Base-by-base conservation (phyloP, 2,888 invertebrate species). In the Spisula solida region DNA sequence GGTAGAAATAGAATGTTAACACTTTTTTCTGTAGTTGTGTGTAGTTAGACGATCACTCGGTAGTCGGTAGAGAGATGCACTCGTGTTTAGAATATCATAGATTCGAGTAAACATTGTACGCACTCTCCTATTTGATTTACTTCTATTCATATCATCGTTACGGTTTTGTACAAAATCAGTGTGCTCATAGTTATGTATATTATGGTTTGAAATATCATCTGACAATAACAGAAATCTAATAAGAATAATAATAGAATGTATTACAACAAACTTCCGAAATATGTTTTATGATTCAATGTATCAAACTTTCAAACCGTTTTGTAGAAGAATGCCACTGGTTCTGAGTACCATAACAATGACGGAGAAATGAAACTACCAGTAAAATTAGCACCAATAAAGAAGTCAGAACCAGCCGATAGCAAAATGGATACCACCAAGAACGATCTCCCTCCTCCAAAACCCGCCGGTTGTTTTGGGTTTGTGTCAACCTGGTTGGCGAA, bases 401-500 rank as follows among this genome's bases (percentile, higher is more conserved):
- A 29, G 29, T 25, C 25, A 29, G 31, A 25, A 70, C 70, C 31
- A 70, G 25, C 25, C 14, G 25, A 2, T 41, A 8, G 41, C 8
- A 41, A 29, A 70, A 8, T 14, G 14, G 70, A 25, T 14, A 25
- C 31, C 14, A 70, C 29, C 10, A 25, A 31, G 70, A 41, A 41
- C 41, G 8, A 41, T 8, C 41, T 41, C 41, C 41, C 56, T n/a
- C 2, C 56, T 56, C 56, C 56, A 6, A 56, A 56, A 56, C 56
- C 41, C 41, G 41, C 41, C 8, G 70, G 70, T 12, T 70, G 70
- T 16, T 70, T 70, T 70, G 70, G 70, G 12, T 29, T 70, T 29
- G 25, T 70, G 14, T 70, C 70, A 25, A 70, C 70, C 14, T 70
- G 70, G 70, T 25, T 70, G 31, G 70, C 70, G 14, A 70, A 70